These are phyloP conservation scores for Tetranychus urticae DNA, from an alignment of 1,140 invertebrate genomes.

Conservation along the genomic window DNA sequence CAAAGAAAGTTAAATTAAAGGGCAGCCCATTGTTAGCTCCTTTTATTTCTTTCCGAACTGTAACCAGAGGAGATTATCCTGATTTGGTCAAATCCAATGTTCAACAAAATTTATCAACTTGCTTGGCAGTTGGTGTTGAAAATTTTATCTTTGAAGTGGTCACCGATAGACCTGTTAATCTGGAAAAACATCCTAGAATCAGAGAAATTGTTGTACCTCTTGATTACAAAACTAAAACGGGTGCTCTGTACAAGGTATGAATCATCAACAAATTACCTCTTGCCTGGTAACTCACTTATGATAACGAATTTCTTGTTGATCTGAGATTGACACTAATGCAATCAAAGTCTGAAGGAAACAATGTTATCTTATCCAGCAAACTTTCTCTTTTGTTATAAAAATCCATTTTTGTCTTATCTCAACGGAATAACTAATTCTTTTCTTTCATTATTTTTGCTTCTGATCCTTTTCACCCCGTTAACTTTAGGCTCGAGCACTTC, in stretches of 20 bases:
- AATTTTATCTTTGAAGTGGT: constrained; percentile 95
- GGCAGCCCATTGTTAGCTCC: constrained; percentile 70
- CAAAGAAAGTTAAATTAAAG: constrained; percentile 68
- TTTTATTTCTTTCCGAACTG: constrained; percentile 81
- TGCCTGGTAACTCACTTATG: not conserved
- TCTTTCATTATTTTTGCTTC: not conserved
- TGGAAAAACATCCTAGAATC: constrained; percentile 35
- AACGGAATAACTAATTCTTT: not conserved
- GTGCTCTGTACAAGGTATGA: constrained; percentile 58
- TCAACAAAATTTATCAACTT: constrained; percentile 59
- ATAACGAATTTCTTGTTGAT: not conserved
- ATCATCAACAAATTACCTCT: too few relatives aligned
- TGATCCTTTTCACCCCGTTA: not conserved
- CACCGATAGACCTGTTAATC: constrained; percentile 54
- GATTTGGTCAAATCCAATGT: constrained; percentile 74
- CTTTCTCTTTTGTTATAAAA: not conserved
- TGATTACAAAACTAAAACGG: constrained; percentile 60
- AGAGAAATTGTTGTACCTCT: constrained; percentile 65
- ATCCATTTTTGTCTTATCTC: too few relatives aligned
- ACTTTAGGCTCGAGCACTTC: constrained; percentile 49
- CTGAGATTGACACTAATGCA: too few relatives aligned
- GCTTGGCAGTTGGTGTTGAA: constrained; percentile 65
- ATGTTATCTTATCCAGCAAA: too few relatives aligned
- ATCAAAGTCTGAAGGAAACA: too few relatives aligned
- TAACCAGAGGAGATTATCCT: constrained; percentile 83